These are phyloP conservation scores for Sebastolobus alascanus DNA, from an alignment of 2,797 vertebrate genomes.

Conservation along the genomic window DNA sequence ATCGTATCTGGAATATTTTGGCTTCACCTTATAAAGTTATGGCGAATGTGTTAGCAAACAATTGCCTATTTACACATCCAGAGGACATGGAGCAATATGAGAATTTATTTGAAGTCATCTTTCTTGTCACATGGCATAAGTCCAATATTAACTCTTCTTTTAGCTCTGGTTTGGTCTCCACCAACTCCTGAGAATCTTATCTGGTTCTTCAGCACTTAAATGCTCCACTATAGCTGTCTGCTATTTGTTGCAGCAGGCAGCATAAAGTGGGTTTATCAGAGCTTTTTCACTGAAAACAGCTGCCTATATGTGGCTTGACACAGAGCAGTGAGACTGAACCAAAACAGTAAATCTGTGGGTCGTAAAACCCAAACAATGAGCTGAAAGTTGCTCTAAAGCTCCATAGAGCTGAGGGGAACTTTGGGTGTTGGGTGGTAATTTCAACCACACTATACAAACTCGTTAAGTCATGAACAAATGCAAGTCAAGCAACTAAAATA, in stretches of 20 bases:
- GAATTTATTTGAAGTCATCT: not conserved
- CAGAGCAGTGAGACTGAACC: not conserved
- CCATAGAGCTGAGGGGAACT: not conserved
- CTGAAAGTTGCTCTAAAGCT: not conserved
- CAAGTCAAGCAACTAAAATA: not conserved
- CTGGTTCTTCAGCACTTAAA: not conserved
- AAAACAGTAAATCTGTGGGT: not conserved
- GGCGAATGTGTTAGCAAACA: too few species aligned
- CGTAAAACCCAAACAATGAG: not conserved
- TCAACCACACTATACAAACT: not conserved
- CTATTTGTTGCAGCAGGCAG: not conserved
- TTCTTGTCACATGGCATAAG: not conserved
- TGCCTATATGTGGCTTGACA: not conserved
- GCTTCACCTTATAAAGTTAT: too few species aligned
- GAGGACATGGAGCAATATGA: not conserved
- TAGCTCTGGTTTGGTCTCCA: too few species aligned
- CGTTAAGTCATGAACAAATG: not conserved
- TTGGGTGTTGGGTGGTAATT: not conserved
- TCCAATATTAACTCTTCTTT: not conserved
- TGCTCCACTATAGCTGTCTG: not conserved
- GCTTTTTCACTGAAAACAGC: constrained; percentile 2
- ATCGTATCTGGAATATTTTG: too few species aligned
- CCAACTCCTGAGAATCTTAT: not conserved
- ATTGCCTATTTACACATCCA: too few species aligned
- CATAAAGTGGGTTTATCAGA: not conserved